Base-by-base conservation (phyloP, 2,888 invertebrate genomes). In the Drosophila setosimentum region DNA sequence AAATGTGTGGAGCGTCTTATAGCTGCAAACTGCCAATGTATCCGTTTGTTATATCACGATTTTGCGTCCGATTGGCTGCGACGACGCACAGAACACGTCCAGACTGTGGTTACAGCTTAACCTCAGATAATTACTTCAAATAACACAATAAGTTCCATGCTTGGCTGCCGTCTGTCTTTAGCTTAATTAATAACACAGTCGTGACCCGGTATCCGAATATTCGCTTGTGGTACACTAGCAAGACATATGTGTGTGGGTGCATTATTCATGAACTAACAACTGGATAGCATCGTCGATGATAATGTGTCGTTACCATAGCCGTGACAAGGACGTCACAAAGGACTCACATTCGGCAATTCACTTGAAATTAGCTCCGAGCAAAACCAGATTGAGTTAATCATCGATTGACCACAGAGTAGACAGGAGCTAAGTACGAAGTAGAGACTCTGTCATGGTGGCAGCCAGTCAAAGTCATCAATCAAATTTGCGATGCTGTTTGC, bases 311-410 rank as follows among this genome's bases (percentile, higher is more conserved):
- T 67, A 50, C 57, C 71, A 67, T 32, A 37, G 55, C 35, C 73
- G 13, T 76, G 77, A 53, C 74, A 62, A 61, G 45, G 40, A 45
- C 60, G 64, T 53, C 67, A 54, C 69, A 61, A 68, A 57, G 50
- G 53, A 54, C 51, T 67, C 33, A 21, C 53, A 53, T 61, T 72
- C 63, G 66, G 68, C 82, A 73, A 61, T 75, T 83, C 82, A 71
- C 67, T 77, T 70, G 63, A 62, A 69, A 80, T 79, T 80, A 73
- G 85, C 67, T 60, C 5, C 51, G 37, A 61, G 72, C 69, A 54
- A 67, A 57, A 67, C 67, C 82, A 83, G 86, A 80, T 85, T 86
- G 86, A 76, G 83, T 85, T 80, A 83, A 83, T 83, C 83, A 86
- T 80, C 59, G 69, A 69, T 66, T 71, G 81, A 80, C 86, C 83